Evolutionary conservation across 2,888 invertebrate species (phyloP), one percentile per base, ranked within the genome.

Genomic region (Oithona nana): DNA sequence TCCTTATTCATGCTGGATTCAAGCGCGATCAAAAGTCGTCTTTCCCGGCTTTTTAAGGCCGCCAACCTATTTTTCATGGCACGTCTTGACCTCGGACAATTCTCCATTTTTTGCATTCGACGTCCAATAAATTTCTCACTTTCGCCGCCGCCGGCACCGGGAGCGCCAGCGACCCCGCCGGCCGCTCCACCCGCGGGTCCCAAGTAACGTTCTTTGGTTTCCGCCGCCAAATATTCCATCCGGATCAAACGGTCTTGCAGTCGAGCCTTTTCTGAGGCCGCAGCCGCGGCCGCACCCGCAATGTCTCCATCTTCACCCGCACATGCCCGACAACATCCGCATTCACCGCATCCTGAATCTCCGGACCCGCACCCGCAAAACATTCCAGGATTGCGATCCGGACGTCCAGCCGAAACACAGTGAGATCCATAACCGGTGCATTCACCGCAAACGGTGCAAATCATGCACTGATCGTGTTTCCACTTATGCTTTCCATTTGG

Each of bases 351-450:
- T 0, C 94, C 94, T 61, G 90, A 86, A 72, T 94, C 93, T 0
- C 94, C 95, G 71, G 88, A 86, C 1, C 94, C 94, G 76, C 94
- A 95, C 0, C 92, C 90, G 74, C 94, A 95, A 69, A 85, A 84
- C 70, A 90, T 92, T 68, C 39, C 70, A 70, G 29, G 48, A 64
- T 56, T 62, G 6, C 62, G n/a, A 69, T 88, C 85, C 0, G 85
- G 81, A 67, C 84, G 75, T 69, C 83, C 80, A 62, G 83, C 83
- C 69, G 82, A 83, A 64, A 86, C 76, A 72, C 92, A 93, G 57
- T 83, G 82, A 66, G 83, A 82, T 57, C 88, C 87, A 72, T 90
- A 92, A 1, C 93, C 94, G 0, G 94, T 94, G 71, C 95, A 95
- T 71, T 93, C 88, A 8, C 85, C 80, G 71, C 95, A 95, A 63